Base-by-base conservation (phyloP, 2,113 vertebrate genomes). In the Salminus brasiliensis region DNA sequence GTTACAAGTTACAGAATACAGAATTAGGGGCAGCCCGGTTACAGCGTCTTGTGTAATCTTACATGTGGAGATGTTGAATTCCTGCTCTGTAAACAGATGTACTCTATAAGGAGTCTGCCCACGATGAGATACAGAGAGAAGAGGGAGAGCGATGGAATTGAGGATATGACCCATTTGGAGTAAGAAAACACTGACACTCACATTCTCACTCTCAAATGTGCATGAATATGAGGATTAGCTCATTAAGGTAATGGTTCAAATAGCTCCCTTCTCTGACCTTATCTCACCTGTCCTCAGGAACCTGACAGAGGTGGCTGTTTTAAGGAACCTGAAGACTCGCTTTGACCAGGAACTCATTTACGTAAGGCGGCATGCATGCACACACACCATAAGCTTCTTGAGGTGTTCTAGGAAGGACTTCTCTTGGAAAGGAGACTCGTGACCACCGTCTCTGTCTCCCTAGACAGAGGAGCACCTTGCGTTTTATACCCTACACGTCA, bases 121-220 rank as follows among this genome's bases (percentile, higher is more conserved):
- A 92, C 93, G 0, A 9, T 92, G 78, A 78, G 90, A 65, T 91
- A 93, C 87, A 90, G 92, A 12, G 91, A 93, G 62, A 91, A 93
- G 41, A 82, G 81, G 72, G 92, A 91, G 87, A 94, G 93, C 3
- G 94, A 96, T 0, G 96, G 95, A 12, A 91, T 95, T 91, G 97
- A 98, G 85, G 97, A 99, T 90, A 93, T 99, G 95, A 98, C 96
- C 2, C 96, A 97, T 84, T 88, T 99, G 85, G 94, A 96, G 97
- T 99, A 91, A 97, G 97, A 93, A 67, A 47, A 39, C 62, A 85
- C 81, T 27, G 68, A n/a, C 3, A 8, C 18, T 25, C 59, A 32
- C 15, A 63, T 7, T 18, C 3, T 47, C 16, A 43, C 36, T n/a
- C 16, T n/a, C 52, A 59, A 23, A 59, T 9, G 25, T 23, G 27